These are phyloP conservation scores for Pteronura brasiliensis DNA, from an alignment of 2,113 vertebrate genomes.

Conservation along the genomic window DNA sequence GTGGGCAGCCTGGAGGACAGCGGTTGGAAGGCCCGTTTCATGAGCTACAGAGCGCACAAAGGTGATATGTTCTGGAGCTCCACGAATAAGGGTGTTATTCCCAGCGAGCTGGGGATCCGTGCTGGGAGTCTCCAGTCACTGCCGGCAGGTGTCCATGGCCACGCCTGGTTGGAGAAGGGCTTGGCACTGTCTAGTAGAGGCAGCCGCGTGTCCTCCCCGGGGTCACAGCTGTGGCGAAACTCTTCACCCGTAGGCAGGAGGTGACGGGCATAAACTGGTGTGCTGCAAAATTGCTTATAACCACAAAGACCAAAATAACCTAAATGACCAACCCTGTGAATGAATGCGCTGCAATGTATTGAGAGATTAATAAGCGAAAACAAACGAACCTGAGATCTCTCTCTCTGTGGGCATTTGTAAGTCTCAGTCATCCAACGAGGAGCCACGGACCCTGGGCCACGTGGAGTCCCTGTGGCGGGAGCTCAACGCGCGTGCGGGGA, in stretches of 20 bases:
- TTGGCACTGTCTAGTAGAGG: too few species aligned
- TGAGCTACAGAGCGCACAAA: too few species aligned
- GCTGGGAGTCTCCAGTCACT: neutral
- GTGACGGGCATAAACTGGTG: neutral
- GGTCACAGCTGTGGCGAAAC: too few species aligned
- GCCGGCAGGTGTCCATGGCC: neutral
- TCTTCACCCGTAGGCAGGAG: neutral
- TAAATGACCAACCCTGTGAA: neutral
- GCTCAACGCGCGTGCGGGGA: rapidly evolving
- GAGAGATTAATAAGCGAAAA: neutral
- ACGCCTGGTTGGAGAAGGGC: neutral
- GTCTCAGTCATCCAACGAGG: neutral
- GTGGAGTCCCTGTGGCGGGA: too few species aligned
- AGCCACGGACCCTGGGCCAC: neutral
- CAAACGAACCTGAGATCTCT: neutral
- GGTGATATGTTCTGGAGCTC: rapidly evolving
- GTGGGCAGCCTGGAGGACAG: too few species aligned
- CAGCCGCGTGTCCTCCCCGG: neutral
- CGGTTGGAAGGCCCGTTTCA: neutral
- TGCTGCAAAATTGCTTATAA: neutral
- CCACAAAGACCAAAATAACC: neutral
- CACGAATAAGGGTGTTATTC: neutral
- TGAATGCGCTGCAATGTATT: neutral
- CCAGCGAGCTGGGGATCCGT: neutral
- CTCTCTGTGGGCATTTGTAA: neutral